Evolutionary conservation across 2,888 invertebrate species (phyloP).

Genomic region (Octodonta nipae): DNA sequence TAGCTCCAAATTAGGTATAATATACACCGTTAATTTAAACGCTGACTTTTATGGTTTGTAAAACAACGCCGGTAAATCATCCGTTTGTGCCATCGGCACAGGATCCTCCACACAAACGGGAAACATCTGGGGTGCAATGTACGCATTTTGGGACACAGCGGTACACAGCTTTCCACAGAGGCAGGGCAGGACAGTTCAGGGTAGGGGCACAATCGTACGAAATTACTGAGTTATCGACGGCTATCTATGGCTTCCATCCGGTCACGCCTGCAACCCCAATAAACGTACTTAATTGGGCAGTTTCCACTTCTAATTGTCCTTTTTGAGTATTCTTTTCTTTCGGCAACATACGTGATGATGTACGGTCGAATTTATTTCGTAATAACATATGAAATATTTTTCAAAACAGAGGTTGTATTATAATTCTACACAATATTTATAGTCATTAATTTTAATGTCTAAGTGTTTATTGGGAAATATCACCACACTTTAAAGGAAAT

Average conservation of each 20-base stretch:
- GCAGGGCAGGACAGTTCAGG: no score
- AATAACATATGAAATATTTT: no score
- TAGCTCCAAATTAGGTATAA: constrained; percentile 11
- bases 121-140: constrained; percentile 4
- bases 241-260: constrained; percentile 35
- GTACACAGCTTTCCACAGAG: no score
- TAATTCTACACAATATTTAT: no score
- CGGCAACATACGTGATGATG: background rate
- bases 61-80: constrained; percentile 19
- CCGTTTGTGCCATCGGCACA: background rate
- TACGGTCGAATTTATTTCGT: background rate
- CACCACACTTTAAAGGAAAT: no score
- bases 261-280: constrained; percentile 29
- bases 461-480: no score
- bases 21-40: constrained; percentile 12
- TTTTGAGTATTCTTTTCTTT: background rate
- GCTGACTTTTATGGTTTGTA: constrained; percentile 19
- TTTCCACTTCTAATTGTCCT: constrained; percentile 1
- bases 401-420: no score
- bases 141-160: constrained; percentile 3
- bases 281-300: constrained; percentile 23
- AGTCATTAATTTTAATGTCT: no score
- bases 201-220: constrained; percentile 21
- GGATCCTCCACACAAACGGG: no score
- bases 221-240: constrained; percentile 31